Conservation (phyloP, 1,140 invertebrate genomes). For the Piezodorus guildinii region DNA sequence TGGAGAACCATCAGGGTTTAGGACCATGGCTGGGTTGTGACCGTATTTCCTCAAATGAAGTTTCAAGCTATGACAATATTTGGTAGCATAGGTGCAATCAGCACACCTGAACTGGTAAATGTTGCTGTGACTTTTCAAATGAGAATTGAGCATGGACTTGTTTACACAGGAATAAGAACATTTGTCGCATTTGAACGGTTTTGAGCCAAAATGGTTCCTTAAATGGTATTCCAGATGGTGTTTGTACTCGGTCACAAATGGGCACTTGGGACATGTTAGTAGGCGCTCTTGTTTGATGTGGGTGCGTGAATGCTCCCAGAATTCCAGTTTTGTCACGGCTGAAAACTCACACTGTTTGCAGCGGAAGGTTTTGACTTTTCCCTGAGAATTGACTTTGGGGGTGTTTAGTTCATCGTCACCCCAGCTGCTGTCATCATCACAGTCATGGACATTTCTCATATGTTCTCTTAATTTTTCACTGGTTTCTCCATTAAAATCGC, state of each 20-base stretch:
- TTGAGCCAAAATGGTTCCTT: conserved; percentile 87
- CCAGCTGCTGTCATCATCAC: conserved; percentile 31
- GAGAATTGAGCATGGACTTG: conserved; percentile 98
- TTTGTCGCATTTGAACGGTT: conserved; percentile 91
- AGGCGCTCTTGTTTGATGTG: conserved; percentile 92
- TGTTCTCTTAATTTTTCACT: conserved; percentile 24
- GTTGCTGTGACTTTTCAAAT: conserved; percentile 95
- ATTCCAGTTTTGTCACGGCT: conserved; percentile 76
- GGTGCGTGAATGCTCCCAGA: conserved; percentile 79
- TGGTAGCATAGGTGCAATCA: conserved; percentile 94
- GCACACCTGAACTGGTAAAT: conserved; percentile 91
- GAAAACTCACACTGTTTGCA: conserved; percentile 87
- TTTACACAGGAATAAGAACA: conserved; percentile 93
- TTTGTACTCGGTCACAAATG: conserved; percentile 97
- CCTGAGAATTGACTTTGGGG: conserved; percentile 65
- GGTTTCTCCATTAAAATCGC: conserved; percentile 27
- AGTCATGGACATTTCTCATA: conserved; percentile 24
- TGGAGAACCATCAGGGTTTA: conserved; percentile 76
- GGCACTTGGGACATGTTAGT: conserved; percentile 80
- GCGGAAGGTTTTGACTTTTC: conserved; percentile 74
- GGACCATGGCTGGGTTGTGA: conserved; percentile 67
- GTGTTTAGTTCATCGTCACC: conserved; percentile 53
- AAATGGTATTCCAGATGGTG: conserved; percentile 97
- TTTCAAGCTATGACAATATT: conserved; percentile 96
- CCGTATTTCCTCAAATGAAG: conserved; percentile 92